Base-by-base conservation (phyloP, 1,140 invertebrate genomes). In the Drosophila ironensis region DNA sequence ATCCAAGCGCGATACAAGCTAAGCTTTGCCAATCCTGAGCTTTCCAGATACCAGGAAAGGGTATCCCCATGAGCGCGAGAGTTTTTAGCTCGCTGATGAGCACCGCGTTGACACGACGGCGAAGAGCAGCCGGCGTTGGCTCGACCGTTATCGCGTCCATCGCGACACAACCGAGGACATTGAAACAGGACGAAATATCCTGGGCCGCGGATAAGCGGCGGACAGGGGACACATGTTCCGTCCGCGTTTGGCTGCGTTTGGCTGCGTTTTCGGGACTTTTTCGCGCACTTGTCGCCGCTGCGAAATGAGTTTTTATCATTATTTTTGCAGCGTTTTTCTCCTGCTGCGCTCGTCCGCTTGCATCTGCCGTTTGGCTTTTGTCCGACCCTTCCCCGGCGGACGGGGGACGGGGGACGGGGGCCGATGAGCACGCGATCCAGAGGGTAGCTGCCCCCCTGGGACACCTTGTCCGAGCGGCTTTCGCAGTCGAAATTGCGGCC, bases 61-160 rank as follows among this genome's bases (percentile, higher is more conserved):
- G 37, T 56, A 11, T 52, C 40, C 28, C 27, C 41, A 51, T 60
- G 70, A 63, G 50, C 51, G 74, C 54, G 42, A 45, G 59, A 84
- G 78, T 82, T 82, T 82, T 82, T 77, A 84, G 78, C 73, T 61
- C 50, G 28, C 63, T 42, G 60, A 51, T 28, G 42, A 25, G 28
- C 25, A 30, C 50, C 42, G 42, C 35, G 48, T 50, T 53, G 50
- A 28, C 66, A 69, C 52, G n/a, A n/a, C 22, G 41, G 37, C 48
- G 37, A 38, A 54, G 63, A 37, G 47, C 73, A 59, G 68, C 53
- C 61, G 74, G 50, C 50, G 73, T 72, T 46, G 60, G 22, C 63
- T 63, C 63, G 38, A 42, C 67, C 50, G 73, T 74, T 74, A 69
- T 74, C 64, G 75, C 61, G 38, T 61, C 51, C 75, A 74, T 56